Evolutionary conservation across 2,797 vertebrate species (phyloP), one percentile per base, ranked within the genome.

Genomic region (Artibeus jamaicensis): DNA sequence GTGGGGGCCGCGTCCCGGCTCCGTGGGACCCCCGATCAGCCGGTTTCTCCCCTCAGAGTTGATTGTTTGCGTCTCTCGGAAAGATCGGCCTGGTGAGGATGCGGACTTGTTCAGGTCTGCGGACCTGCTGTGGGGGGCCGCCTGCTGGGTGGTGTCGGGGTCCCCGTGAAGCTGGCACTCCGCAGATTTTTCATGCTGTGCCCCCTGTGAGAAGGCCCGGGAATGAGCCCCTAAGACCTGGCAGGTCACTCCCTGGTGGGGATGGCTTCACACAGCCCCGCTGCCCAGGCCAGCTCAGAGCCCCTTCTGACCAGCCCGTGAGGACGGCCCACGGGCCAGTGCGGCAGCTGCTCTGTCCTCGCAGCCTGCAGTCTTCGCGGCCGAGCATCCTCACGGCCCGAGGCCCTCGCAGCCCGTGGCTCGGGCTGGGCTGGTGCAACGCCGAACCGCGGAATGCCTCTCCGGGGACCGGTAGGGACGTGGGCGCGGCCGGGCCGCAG

Each of bases 381-480:
- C 24, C 50, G 0, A 26, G 42, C 1, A 26, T 12, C 71, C 62
- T 82, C 22, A 34, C 10, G 22, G 9, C 26, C 68, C 4, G 0
- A 18, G 34, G 46, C 32, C 67, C 70, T 84, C 19, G 9, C 6
- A 12, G 16, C 24, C 57, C 1, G 0, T 29, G 42, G 42, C 53
- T 94, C 65, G 79, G 71, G 91, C 91, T 87, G 77, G 18, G 79
- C 34, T 74, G n/a, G 50, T 89, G 55, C 67, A 32, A 26, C 91
- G 82, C 42, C 86, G 73, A 76, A 79, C 74, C 29, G 10, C 0
- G 9, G 37, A 84, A 67, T 48, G 48, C 82, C 39, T 55, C 79
- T 46, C 57, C 18, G 3, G 73, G 86, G 85, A 37, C 2, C 1
- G 14, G 16, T n/a, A 42, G 83, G 84, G 59, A 73, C 37, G 79